Base-by-base conservation (phyloP, 2,888 invertebrate genomes). In the Dichetophora obliterata region DNA sequence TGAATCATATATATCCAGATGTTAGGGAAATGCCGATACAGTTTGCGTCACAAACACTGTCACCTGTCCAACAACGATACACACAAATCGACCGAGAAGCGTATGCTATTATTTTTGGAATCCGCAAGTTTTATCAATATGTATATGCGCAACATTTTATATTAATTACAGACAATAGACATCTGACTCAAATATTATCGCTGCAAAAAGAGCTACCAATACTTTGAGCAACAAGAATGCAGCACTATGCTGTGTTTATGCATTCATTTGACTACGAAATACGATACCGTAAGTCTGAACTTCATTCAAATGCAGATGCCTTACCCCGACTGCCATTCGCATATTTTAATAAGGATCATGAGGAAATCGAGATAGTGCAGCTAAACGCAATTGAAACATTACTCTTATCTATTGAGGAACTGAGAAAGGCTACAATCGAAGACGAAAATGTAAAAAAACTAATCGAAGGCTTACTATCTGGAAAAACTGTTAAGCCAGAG, bases 61-160 rank as follows among this genome's bases (percentile, higher is more conserved):
- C 61, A 34, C 50, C 69, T 48, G 27, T 43, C 11, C 31, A 88
- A 70, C 82, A 82, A 76, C 79, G 80, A 50, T 84, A 86, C 78
- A 86, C 77, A 16, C 82, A 83, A 71, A 76, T 83, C 5, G 84
- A 85, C 63, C 79, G 80, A 14, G 83, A 84, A 80, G 88, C 86
- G 5, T 82, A 86, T 11, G 83, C 84, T 6, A 81, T 89, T 5
- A 78, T 87, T 24, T 89, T 81, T 73, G 87, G 84, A 4, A 82
- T 89, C 2, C 81, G 82, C 43, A 83, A 84, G 79, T 90, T 90
- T 80, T 84, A 86, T 76, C 81, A 85, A 5, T 90, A 87, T 78
- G 37, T 89, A 5, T 86, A 82, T 80, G 89, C 88, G 5, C 77
- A 85, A 4, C 79, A 83, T 4, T 90, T 90, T 80, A 83, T 43